Evolutionary conservation across 1,140 invertebrate species (phyloP).

Genomic region (Drosophila gunungcola): DNA sequence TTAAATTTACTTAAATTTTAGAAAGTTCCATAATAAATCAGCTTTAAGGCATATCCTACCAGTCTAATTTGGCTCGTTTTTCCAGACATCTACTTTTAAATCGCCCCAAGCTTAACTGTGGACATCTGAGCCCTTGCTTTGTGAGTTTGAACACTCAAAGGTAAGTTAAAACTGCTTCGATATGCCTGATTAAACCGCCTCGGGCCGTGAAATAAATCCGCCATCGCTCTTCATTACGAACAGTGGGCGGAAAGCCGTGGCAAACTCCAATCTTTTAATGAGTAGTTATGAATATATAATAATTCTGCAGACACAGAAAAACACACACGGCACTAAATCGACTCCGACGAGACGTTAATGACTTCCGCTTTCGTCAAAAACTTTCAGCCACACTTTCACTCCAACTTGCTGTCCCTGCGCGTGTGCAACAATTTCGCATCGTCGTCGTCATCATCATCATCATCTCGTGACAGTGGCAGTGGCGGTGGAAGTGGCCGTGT

Average conservation of each 20-base stretch:
- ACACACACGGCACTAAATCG: constrained; percentile 23
- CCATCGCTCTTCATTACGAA: constrained; percentile 28
- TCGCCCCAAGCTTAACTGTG: not conserved
- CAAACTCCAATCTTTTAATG: constrained; percentile 12
- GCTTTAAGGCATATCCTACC: not conserved
- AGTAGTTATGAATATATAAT: constrained; percentile 43
- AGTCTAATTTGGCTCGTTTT: not conserved
- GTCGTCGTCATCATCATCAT: constrained; percentile 32
- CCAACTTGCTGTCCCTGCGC: constrained; percentile 34
- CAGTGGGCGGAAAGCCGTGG: constrained; percentile 2
- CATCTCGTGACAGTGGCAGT: constrained; percentile 1
- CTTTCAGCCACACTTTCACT: constrained; percentile 56
- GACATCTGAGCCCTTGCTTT: not conserved
- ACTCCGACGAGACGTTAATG: constrained; percentile 59
- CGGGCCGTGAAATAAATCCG: constrained; percentile 11
- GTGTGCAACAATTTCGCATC: constrained; percentile 62
- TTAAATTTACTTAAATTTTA: too few species aligned
- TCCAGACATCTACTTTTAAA: not conserved
- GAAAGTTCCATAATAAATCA: not conserved
- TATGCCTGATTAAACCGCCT: constrained; percentile 14
- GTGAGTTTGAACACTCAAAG: constrained; percentile 22
- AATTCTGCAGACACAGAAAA: constrained; percentile 3
- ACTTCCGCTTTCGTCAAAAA: constrained; percentile 63
- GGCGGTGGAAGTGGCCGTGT: too few species aligned
- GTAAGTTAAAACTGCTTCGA: constrained; percentile 6